Base-by-base conservation (phyloP, 2,888 invertebrate genomes). In the Molorchus minor region DNA sequence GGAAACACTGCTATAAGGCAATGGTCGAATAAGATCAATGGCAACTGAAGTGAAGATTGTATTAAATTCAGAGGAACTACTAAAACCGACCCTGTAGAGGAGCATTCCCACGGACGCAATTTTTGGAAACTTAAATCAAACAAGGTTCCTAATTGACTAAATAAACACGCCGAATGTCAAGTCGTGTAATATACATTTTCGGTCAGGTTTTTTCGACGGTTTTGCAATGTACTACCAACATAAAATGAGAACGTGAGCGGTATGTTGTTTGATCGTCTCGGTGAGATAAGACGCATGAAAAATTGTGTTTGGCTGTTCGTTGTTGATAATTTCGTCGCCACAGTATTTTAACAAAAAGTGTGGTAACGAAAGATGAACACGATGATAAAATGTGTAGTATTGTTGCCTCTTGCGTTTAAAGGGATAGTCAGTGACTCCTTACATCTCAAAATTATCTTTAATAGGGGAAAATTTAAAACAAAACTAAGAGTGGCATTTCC, bases 81-180 rank as follows among this genome's bases (percentile, higher is more conserved):
- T 25, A 7, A 45, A 35, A 35, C 19, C 47, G 45, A 8, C 35
- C 20, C 36, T 47, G 35, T 20, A n/a, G 7, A 35, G 35, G 35
- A 19, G 35, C 33, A 29, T 47, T 47, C 47, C 47, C 47, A 47
- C 36, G 47, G 4, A 35, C 47, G 20, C 47, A 35, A 46, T 17
- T 47, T 47, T 47, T 47, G 21, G 15, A 20, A 47, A 20, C 47
- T n/a, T 17, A 15, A 17, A 15, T 38, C 38, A 15, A 16, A 21
- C 47, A 47, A 47, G 49, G 38, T 47, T 36, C 20, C 47, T 49
- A 49, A 49, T 25, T 49, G 38, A 49, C 20, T 35, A 35, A 47
- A 8, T 15, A 47, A 47, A 49, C 25, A 49, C 38, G 29, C 16
- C 16, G 38, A 49, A 49, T 21, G 17, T 38, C 20, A 38, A 49